Base-by-base conservation (phyloP, 2,888 invertebrate genomes). In the Melieria picta region DNA sequence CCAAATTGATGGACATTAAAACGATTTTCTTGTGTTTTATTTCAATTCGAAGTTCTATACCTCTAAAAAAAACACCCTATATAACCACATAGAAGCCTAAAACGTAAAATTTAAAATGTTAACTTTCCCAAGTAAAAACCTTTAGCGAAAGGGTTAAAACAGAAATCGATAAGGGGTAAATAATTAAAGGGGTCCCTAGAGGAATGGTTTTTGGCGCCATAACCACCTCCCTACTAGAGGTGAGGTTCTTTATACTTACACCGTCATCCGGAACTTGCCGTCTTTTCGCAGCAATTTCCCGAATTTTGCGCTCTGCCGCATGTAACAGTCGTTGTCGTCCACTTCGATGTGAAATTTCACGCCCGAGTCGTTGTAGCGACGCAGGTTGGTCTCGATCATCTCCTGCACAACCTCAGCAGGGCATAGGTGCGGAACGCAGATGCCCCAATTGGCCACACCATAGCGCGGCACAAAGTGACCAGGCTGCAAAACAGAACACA, bases 391-490 rank as follows among this genome's bases (percentile, higher is more conserved):
- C 76, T 89, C 89, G 75, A 92, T 81, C 73, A 91, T 84, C 52
- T 82, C 77, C 7, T 80, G 81, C 3, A 85, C 82, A 16, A 91
- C 91, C 79, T 91, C 90, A 60, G 89, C 88, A 30, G 89, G 87
- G 81, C 93, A 93, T 9, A 89, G 89, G 4, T 90, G 88, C 1
- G 93, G 93, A 63, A 93, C 87, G 81, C 93, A 93, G 30, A 92
- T 84, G 1, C 91, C 93, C 93, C 92, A 93, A 80, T 91, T 91
- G 76, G 91, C 87, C 75, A 91, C 90, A 43, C 91, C 91, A 85
- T 92, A 92, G 80, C 90, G 90, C 69, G 93, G 92, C 83, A 91
- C 89, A 85, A 92, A 92, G 87, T 93, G 92, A 84, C 90, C 91
- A 80, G 92, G 91, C 93, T 93, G 30, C 30, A 52, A 55, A 10